Evolutionary conservation across 1,140 invertebrate species (phyloP), one percentile per base, ranked within the genome.

Genomic region (Danaus melanippus): DNA sequence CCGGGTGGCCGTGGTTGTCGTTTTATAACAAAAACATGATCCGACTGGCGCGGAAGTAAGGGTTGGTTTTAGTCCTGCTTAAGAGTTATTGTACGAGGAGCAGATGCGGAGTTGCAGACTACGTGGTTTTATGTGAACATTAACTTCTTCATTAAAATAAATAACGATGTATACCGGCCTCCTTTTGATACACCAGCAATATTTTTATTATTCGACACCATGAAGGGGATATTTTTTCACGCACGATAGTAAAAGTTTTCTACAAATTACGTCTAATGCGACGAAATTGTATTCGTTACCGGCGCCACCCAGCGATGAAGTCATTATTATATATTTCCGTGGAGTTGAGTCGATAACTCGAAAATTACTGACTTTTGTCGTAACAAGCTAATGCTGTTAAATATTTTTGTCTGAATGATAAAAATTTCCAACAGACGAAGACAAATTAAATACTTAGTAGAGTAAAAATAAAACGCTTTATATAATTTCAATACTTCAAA

Each of bases 291-390:
- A 70, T 78, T 73, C 63, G 71, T 78, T 74, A 66, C 60, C 67
- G 66, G 60, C 68, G 64, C 73, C 70, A 67, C 62, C 71, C 67
- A 68, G 63, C 71, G 64, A 85, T 86, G 76, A 81, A 86, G 81
- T 79, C 78, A 84, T 86, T 86, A 84, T 81, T 80, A 78, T 77
- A 74, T 74, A 81, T 86, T 86, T 86, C 80, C 83, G 76, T 64
- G 67, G 76, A 70, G 79, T 74, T 74, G 79, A 84, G 73, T 79
- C 75, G 80, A 84, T 84, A 86, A 86, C 73, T 86, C 74, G 84
- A 86, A 84, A 86, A 84, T 84, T 69, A 84, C 77, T 64, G 64
- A 62, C 66, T 69, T 80, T 76, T 60, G 68, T 80, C 72, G 58
- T 62, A 74, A 75, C 69, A 53, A 68, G 64, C 70, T 55, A 32